Evolutionary conservation across 2,888 invertebrate genomes (phyloP).

Genomic region (Hipparchia sbordonii): DNA sequence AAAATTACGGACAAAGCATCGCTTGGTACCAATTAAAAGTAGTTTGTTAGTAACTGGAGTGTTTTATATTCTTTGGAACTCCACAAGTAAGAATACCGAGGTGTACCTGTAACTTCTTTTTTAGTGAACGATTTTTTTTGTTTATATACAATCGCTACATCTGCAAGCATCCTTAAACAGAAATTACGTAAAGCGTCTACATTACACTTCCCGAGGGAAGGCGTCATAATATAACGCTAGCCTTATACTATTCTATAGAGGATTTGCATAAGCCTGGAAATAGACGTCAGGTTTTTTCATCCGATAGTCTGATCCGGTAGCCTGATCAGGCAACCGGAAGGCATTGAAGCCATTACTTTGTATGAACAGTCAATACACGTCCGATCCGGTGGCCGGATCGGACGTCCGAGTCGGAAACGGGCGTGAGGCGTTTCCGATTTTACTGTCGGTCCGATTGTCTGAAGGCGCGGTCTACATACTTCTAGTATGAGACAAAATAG

Average conservation of each 20-base stretch:
- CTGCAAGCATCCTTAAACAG: constrained; percentile 18
- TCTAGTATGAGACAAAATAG: too few relatives aligned
- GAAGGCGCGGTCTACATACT: too few relatives aligned
- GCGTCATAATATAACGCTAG: constrained; percentile 30
- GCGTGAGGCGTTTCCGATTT: too few relatives aligned
- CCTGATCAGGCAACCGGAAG: too few relatives aligned
- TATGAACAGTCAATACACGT: too few relatives aligned
- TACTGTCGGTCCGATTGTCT: too few relatives aligned
- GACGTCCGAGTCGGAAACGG: too few relatives aligned
- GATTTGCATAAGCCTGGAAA: too few relatives aligned
- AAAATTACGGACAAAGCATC: neutral
- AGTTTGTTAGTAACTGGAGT: neutral
- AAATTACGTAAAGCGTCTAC: constrained; percentile 32
- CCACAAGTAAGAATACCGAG: neutral
- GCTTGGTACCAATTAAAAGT: constrained; percentile 2
- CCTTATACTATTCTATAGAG: constrained; percentile 1
- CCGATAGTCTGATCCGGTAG: too few relatives aligned
- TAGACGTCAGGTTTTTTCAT: too few relatives aligned
- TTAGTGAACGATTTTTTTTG: neutral
- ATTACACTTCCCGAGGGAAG: constrained; percentile 37
- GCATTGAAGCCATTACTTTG: too few relatives aligned
- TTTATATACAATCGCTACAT: constrained; percentile 12
- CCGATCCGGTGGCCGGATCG: too few relatives aligned
- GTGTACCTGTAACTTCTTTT: neutral
- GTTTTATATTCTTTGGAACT: neutral